phyloP scores from a whole-genome alignment of 2,888 invertebrate species.

The Lithophane ornitopus region DNA sequence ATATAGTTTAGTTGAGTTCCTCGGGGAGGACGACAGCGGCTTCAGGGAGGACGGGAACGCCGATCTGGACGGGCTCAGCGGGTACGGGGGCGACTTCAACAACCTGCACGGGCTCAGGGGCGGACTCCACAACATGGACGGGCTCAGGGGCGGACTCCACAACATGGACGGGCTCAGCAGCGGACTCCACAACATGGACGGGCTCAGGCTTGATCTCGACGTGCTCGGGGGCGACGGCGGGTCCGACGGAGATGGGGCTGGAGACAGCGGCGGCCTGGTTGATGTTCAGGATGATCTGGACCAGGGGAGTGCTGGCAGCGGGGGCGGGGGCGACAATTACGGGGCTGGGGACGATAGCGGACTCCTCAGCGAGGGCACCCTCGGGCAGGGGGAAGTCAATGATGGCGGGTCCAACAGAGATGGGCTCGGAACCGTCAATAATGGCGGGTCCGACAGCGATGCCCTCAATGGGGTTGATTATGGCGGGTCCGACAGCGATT shows the following conservation, averaged over 20 bases:
- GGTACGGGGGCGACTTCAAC: slow-evolving; percentile 61
- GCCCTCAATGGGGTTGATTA: slow-evolving; percentile 21
- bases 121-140: slow-evolving; percentile 19
- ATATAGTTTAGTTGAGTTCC: slow-evolving; percentile 70
- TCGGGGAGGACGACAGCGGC: slow-evolving; percentile 71
- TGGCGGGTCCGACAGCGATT: slow-evolving; percentile 71
- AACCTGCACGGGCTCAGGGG: slow-evolving; percentile 34
- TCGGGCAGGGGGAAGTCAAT: slow-evolving; percentile 57
- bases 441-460: slow-evolving; percentile 60
- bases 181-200: slow-evolving; percentile 9
- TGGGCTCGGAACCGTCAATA: slow-evolving; percentile 45
- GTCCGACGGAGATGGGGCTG: slow-evolving; percentile 46
- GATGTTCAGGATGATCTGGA: slow-evolving; percentile 72
- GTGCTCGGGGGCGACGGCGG: slow-evolving; percentile 67
- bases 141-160: slow-evolving; percentile 42
- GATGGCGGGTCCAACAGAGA: slow-evolving; percentile 58
- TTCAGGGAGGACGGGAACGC: slow-evolving; percentile 57
- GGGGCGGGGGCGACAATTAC: slow-evolving; percentile 26
- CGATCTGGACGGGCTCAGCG: slow-evolving; percentile 50
- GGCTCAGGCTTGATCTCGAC: slow-evolving; percentile 44
- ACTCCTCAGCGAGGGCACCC: slow-evolving; percentile 18
- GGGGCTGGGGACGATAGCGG: slow-evolving; percentile 39
- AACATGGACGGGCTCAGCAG: slow-evolving; percentile 43
- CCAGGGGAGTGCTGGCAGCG: slow-evolving; percentile 60
- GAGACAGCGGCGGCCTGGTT: slow-evolving; percentile 49